Conservation (phyloP, 1,140 invertebrate genomes). For the Nylanderia fulva region DNA sequence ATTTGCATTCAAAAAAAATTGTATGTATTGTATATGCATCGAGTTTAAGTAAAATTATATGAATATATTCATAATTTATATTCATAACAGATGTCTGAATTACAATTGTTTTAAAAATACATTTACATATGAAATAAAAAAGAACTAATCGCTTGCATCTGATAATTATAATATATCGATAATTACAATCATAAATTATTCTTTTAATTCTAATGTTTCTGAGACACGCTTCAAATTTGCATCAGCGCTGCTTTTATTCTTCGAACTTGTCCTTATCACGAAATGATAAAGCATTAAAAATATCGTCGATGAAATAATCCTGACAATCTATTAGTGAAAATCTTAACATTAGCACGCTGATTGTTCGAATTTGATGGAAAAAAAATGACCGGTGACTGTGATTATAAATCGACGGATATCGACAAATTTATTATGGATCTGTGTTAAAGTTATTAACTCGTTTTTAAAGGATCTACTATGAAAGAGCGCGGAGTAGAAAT, state of each 20-base stretch:
- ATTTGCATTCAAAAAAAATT: background rate
- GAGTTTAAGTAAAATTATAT: background rate
- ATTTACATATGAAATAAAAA: background rate
- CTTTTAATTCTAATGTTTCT: background rate
- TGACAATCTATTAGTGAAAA: background rate
- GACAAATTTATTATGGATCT: slow-evolving; percentile 18
- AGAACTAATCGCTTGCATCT: background rate
- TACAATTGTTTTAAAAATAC: background rate
- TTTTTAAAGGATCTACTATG: background rate
- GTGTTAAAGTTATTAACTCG: slow-evolving; percentile 32
- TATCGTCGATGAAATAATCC: background rate
- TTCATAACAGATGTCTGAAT: background rate
- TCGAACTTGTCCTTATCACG: background rate
- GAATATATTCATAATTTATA: slow-evolving; percentile 7
- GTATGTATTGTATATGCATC: background rate
- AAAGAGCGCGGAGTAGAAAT: background rate
- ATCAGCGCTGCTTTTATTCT: slow-evolving; percentile 16
- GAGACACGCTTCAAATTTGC: background rate
- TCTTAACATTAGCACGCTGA: slow-evolving; percentile 10
- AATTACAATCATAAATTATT: no score
- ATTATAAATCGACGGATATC: slow-evolving; percentile 25
- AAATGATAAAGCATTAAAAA: background rate
- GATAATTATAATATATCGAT: background rate
- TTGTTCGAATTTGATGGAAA: background rate
- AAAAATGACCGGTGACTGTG: background rate